Percentiles rank a stretch among this genome's conserved stretches.
phyloP scores from a whole-genome alignment of 2,888 invertebrate genomes.

The Acleris emargana region DNA sequence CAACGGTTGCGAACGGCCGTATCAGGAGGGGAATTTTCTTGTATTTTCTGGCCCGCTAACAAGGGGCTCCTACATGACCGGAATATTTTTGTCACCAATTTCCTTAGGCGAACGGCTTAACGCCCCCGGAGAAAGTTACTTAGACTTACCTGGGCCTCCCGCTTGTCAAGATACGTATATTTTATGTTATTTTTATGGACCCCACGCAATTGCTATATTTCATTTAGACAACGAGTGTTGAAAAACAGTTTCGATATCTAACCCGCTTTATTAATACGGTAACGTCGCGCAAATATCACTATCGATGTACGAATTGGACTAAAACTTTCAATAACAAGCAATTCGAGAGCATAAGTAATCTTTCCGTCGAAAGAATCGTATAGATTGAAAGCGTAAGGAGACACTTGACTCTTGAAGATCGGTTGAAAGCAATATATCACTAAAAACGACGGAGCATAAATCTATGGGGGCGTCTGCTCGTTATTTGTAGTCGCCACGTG shows the following conservation, averaged over 20 bases:
- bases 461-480: slow-evolving; percentile 77
- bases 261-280: slow-evolving; percentile 17
- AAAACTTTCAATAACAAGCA: slow-evolving; percentile 26
- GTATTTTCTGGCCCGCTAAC: slow-evolving; percentile 74
- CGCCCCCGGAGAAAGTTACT: slow-evolving; percentile 69
- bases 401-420: slow-evolving; percentile 67
- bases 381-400: slow-evolving; percentile 55
- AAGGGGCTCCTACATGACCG: slow-evolving; percentile 77
- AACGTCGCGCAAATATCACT: slow-evolving; percentile 3
- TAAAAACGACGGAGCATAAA: slow-evolving; percentile 81
- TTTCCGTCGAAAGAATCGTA: slow-evolving; percentile 29
- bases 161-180: slow-evolving; percentile 63
- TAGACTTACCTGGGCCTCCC: slow-evolving; percentile 69
- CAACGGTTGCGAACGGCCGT: slow-evolving; percentile 62
- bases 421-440: slow-evolving; percentile 73
- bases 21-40: slow-evolving; percentile 67
- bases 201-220: slow-evolving; percentile 54
- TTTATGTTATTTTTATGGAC: slow-evolving; percentile 55
- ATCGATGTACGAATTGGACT: slow-evolving; percentile 8
- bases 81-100: slow-evolving; percentile 81
- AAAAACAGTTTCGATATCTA: slow-evolving; percentile 50
- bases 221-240: slow-evolving; percentile 48
- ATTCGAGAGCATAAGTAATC: slow-evolving; percentile 7
- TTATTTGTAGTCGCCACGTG: slow-evolving; percentile 83
- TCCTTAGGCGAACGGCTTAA: slow-evolving; percentile 74